Evolutionary conservation across 2,113 vertebrate species (phyloP), one percentile per base, ranked within the genome.

Genomic region (Oreocharis arfaki): DNA sequence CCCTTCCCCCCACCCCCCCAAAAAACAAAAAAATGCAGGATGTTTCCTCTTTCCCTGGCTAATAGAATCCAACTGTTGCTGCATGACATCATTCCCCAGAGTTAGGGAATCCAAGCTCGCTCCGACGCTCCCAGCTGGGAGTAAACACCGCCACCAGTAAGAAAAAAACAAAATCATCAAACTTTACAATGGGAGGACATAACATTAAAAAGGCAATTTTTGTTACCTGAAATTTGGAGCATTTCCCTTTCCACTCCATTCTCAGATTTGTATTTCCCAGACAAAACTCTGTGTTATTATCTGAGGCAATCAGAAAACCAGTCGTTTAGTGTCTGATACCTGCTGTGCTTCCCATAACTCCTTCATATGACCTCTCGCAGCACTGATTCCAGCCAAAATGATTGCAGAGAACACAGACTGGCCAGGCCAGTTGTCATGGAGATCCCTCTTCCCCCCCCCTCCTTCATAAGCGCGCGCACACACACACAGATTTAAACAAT

Each of bases 341-440:
- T 98, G 97, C 97, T 96, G 96, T 21, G 96, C 95, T 98, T 97
- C 97, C 97, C 97, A 97, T 97, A 98, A 68, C 97, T 98, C 97
- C 96, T 98, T 98, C 97, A 92, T 89, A 94, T 97, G 98, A 98
- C 98, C 98, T 98, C 96, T 97, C 44, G 0, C 90, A 93, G 97
- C 52, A 94, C 93, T 90, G 95, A 97, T 96, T 97, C 96, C 96
- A 95, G 95, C 95, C 91, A 94, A 96, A 98, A 94, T 95, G 97
- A 98, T 95, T 96, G 73, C 92, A 78, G 94, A 86, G 94, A 50
- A 89, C 55, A 90, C 95, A 79, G 95, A 89, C 96, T 65, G 93
- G 97, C 96, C 96, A 39, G 95, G 97, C 95, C 87, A 92, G 97
- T 98, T 97, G 98, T 97, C 98, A 98, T 98, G 98, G 98, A 97